Base-by-base conservation (phyloP, 2,113 vertebrate genomes). In the Orthonyx spaldingii region DNA sequence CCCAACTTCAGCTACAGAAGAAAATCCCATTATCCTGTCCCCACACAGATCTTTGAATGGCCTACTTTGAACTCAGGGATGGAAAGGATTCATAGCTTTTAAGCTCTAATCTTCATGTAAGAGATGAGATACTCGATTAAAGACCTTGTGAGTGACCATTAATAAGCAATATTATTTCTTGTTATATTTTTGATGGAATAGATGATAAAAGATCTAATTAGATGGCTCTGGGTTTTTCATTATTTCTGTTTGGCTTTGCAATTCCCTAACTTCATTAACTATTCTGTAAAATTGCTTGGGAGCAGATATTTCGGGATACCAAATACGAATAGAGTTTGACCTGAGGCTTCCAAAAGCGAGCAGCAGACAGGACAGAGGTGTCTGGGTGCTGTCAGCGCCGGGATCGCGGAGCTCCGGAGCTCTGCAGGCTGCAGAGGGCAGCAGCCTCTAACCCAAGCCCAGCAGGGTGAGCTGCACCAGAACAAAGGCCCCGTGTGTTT, bases 351-450 rank as follows among this genome's bases (percentile, higher is more conserved):
- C 50, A 3, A 8, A 70, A 55, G 21, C 2, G 2, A 74, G 74
- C 2, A 16, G 47, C 39, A 61, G 55, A 9, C 0, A 18, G 30
- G 19, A 2, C 15, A 37, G 66, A 15, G 33, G n/a, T 32, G 28
- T 5, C 2, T 19, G 1, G 46, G 42, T 4, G 4, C 21, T 24
- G 56, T 1, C 46, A 4, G 28, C 5, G 47, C 8, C 16, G 4
- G 74, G 23, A 11, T 1, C 14, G 44, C 27, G 9, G 41, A 4
- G 55, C 47, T 35, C 42, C 6, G 65, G 47, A 63, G 27, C 52
- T 6, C 9, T 5, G 69, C 91, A 24, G 74, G 22, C 95, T 95
- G 93, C 59, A 96, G 95, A 86, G 93, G 95, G 93, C 95, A 97
- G 95, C 84, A 96, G 59, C 55, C 78, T 64, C 79, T 4, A 37